These are phyloP conservation scores for Erebia ligea DNA, from an alignment of 2,888 invertebrate species.

Conservation along the genomic window DNA sequence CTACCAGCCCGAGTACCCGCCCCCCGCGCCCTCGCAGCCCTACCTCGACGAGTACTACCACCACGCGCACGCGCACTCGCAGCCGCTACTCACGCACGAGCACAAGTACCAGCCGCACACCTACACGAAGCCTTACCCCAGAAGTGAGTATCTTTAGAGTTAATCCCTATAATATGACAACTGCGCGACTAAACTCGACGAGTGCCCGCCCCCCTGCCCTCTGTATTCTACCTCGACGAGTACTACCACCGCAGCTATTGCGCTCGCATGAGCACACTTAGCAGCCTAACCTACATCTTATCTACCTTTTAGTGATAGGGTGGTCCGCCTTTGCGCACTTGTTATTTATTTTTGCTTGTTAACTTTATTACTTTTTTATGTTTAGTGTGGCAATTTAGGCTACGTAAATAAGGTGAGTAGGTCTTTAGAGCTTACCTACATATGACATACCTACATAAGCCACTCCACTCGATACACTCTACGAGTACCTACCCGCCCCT, in stretches of 20 bases:
- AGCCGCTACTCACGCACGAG: slow-evolving; percentile 82
- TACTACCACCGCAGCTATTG: slow-evolving; percentile 86
- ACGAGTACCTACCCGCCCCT: slow-evolving; percentile 75
- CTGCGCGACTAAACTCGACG: slow-evolving; percentile 32
- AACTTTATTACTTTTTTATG: no score
- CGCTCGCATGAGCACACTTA: slow-evolving; percentile 87
- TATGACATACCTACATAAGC: no score
- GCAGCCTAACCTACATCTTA: no score
- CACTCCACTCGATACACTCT: no score
- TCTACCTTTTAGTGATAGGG: no score
- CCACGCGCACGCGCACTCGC: slow-evolving; percentile 88
- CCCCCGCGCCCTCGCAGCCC: slow-evolving; percentile 66
- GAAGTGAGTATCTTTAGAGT: slow-evolving; percentile 78
- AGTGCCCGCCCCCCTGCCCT: slow-evolving; percentile 75
- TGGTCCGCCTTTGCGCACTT: no score
- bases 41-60: slow-evolving; percentile 86
- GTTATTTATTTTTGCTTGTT: no score
- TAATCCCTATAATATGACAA: no score
- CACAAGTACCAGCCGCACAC: slow-evolving; percentile 88
- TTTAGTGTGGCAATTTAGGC: no score
- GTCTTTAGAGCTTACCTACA: no score
- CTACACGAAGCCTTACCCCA: slow-evolving; percentile 87
- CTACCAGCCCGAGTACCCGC: slow-evolving; percentile 77
- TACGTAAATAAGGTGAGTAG: no score
- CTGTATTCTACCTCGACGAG: slow-evolving; percentile 74